Evolutionary conservation across 2,113 vertebrate genomes (phyloP), one percentile per base, ranked within the genome.

Genomic region (Etheostoma cragini): DNA sequence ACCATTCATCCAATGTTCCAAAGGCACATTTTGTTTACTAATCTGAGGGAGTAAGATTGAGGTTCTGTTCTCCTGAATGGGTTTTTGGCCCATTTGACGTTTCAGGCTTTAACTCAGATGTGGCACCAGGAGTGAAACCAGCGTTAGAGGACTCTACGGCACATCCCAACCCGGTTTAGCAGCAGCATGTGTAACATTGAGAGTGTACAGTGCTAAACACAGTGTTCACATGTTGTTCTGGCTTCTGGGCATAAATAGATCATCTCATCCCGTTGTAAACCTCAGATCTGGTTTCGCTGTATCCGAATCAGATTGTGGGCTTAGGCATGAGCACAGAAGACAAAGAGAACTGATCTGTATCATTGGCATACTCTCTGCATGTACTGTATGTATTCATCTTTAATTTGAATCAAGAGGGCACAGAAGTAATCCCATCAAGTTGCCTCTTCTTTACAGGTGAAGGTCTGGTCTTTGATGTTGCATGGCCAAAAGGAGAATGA

Each of bases 161-260:
- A 52, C 30, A 57, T 14, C 45, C 6, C 54, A 61, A 80, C 76
- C 70, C 60, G 56, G 49, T 61, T 79, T 81, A 13, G 64, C 35
- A 11, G 22, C 35, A 8, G 22, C 17, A 56, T 63, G 54, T 63
- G 33, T 76, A 35, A 62, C 16, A 58, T 0, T 45, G 42, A 45
- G n/a, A 62, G 72, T 2, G 50, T 8, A 38, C 3, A 7, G 6
- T 4, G 22, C 58, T 79, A 52, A 64, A 68, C 64, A 52, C 77
- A 87, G 35, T n/a, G 13, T 19, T 65, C 57, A 38, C 24, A 8
- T 83, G 60, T 84, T 52, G 56, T 14, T 65, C 12, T 74, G 70
- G 67, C 63, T 78, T 57, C 68, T 21, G 56, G 47, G 54, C 76
- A 83, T 24, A 77, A 80, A 87, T 64, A 80, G 73, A 72, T 58